These are phyloP conservation scores for Clarias fuscus DNA, from an alignment of 2,797 vertebrate genomes.

Conservation along the genomic window DNA sequence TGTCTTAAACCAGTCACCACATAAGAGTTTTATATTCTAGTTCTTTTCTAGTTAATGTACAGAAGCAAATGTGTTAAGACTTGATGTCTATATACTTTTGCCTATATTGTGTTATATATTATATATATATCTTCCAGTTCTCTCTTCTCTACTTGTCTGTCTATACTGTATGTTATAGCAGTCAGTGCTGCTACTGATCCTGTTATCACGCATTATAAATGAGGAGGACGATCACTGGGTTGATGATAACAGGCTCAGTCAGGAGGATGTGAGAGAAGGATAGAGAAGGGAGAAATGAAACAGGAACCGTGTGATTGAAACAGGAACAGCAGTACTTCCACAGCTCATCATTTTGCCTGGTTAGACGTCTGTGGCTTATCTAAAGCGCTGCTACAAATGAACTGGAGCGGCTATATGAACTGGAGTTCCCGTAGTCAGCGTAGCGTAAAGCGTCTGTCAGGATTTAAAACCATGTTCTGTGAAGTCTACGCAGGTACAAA, in stretches of 20 bases:
- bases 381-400: slow-evolving; percentile 33
- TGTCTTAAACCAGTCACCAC: too few relatives aligned
- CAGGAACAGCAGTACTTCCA: slow-evolving; percentile 56
- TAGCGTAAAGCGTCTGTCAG: background rate
- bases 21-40: too few relatives aligned
- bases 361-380: background rate
- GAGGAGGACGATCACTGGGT: background rate
- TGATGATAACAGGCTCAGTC: background rate
- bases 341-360: slow-evolving; percentile 3
- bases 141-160: background rate
- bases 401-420: slow-evolving; percentile 30
- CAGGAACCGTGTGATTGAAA: slow-evolving; percentile 26
- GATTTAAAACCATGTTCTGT: slow-evolving; percentile 55
- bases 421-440: background rate
- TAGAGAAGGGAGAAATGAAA: slow-evolving; percentile 35
- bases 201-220: background rate
- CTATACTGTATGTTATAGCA: background rate
- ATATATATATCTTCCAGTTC: background rate
- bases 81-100: background rate
- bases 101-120: background rate
- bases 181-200: background rate
- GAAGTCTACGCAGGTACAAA: slow-evolving; percentile 67
- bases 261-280: slow-evolving; percentile 8
- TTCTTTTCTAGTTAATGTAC: too few relatives aligned
- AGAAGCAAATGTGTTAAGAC: background rate